phyloP scores from a whole-genome alignment of 2,797 vertebrate species.

The Cacajao melanocephalus region DNA sequence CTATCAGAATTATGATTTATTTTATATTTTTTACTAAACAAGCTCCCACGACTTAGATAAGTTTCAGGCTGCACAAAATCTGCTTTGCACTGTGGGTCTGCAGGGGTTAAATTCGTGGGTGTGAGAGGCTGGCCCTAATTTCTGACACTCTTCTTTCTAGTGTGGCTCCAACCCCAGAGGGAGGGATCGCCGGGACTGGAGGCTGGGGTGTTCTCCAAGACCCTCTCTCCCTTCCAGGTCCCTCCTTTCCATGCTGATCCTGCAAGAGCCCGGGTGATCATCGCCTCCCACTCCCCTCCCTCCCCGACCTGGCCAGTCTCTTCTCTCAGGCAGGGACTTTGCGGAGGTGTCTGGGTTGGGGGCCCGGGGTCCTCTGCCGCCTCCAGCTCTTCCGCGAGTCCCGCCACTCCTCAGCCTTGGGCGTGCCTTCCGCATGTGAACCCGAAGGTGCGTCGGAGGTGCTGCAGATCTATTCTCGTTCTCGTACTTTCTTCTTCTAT shows the following conservation, averaged over 20 bases:
- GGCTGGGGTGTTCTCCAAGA: not conserved
- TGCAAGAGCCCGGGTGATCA: fast-evolving
- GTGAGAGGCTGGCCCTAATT: not conserved
- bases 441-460: not conserved
- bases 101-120: not conserved
- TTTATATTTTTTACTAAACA: not conserved
- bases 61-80: not conserved
- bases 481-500: not conserved
- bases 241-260: not conserved
- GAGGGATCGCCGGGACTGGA: fast-evolving
- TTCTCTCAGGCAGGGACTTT: too few relatives aligned
- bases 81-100: not conserved
- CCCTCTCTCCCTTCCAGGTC: too few relatives aligned
- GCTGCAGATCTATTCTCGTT: not conserved
- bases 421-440: not conserved
- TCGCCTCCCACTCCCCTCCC: too few relatives aligned
- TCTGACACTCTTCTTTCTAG: not conserved
- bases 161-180: not conserved
- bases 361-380: not conserved
- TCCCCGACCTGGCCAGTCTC: fast-evolving
- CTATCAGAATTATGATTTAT: not conserved
- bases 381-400: fast-evolving
- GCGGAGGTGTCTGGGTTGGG: not conserved
- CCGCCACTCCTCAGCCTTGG: fast-evolving
- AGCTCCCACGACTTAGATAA: not conserved